Percentiles rank a stretch among this genome's conserved stretches.
Evolutionary conservation across 2,888 invertebrate genomes (phyloP).

Genomic region (Chrysodeixis includens): DNA sequence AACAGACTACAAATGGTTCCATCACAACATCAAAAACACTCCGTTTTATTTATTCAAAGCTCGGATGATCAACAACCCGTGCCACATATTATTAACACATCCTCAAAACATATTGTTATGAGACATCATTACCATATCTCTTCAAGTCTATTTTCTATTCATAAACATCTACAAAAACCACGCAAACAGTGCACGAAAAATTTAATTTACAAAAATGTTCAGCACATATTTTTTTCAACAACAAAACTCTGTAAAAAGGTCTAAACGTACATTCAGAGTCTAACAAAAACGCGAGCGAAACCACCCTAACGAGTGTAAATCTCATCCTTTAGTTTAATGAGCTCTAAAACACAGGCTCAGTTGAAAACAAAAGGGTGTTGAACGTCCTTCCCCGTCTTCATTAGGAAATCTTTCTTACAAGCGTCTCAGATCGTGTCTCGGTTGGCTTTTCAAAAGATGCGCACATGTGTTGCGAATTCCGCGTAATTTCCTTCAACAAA

Average conservation of each 20-base stretch:
- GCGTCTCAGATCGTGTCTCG: constrained; percentile 34
- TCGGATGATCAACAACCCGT: neutral
- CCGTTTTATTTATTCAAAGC: neutral
- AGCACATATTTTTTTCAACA: constrained; percentile 35
- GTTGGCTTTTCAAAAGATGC: constrained; percentile 58
- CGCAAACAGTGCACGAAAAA: constrained; percentile 14
- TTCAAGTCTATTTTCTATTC: constrained; percentile 13
- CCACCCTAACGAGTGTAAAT: constrained; percentile 76
- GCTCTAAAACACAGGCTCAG: constrained; percentile 83
- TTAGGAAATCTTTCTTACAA: constrained; percentile 67
- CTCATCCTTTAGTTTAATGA: constrained; percentile 84
- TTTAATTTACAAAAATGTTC: constrained; percentile 43
- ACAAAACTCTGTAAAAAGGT: constrained; percentile 35
- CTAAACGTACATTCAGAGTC: constrained; percentile 49
- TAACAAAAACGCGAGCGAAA: constrained; percentile 63
- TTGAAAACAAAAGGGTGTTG: constrained; percentile 80
- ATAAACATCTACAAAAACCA: constrained; percentile 15
- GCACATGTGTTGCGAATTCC: constrained; percentile 57
- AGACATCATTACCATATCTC: constrained; percentile 7
- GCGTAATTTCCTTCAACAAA: constrained; percentile 55
- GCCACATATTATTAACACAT: neutral
- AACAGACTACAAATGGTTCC: neutral
- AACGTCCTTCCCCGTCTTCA: constrained; percentile 74
- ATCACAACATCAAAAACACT: neutral
- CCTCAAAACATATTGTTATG: neutral